A percentile compares a stretch with the other conserved stretches of the same genome.
Conservation (phyloP, 2,113 vertebrate species). For the Peromyscus californicus region DNA sequence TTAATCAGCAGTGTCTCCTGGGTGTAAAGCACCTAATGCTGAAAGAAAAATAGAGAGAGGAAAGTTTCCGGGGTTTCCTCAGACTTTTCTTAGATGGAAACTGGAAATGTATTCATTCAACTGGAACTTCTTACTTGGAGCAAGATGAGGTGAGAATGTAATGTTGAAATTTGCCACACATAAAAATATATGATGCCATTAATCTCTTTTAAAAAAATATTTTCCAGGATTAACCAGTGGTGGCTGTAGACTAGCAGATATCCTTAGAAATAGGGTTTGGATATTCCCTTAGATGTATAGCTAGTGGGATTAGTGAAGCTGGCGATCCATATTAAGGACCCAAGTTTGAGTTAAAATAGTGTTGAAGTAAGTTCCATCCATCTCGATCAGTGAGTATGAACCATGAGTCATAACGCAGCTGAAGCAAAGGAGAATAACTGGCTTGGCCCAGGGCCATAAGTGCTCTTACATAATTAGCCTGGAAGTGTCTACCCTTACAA, state of each 20-base stretch:
- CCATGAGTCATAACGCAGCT: neutral
- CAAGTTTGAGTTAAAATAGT: neutral
- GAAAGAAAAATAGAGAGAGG: neutral
- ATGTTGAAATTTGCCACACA: conserved; percentile 29
- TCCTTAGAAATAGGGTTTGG: neutral
- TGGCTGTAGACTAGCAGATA: neutral
- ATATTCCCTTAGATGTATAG: neutral
- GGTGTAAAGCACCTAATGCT: neutral
- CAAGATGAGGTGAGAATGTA: conserved; percentile 26
- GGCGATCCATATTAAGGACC: neutral
- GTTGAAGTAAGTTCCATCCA: neutral
- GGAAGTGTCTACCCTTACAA: conserved; percentile 34
- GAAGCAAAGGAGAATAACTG: conserved; percentile 35
- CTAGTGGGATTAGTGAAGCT: conserved; percentile 3
- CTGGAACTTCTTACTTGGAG: conserved; percentile 54
- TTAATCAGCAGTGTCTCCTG: neutral
- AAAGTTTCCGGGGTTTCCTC: neutral
- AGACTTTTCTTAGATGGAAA: conserved; percentile 21
- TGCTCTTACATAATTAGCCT: conserved; percentile 45
- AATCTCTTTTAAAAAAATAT: conserved; percentile 8
- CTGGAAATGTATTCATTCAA: neutral
- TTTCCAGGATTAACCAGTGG: conserved; percentile 57
- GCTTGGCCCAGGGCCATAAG: conserved; percentile 39
- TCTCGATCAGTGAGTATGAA: neutral
- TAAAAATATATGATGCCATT: conserved; percentile 57